A percentile compares a stretch with the other conserved stretches of the same genome.
These are phyloP conservation scores for Montipora foliosa DNA, from an alignment of 64 coral and sea anemone genomes.

Conservation along the genomic window DNA sequence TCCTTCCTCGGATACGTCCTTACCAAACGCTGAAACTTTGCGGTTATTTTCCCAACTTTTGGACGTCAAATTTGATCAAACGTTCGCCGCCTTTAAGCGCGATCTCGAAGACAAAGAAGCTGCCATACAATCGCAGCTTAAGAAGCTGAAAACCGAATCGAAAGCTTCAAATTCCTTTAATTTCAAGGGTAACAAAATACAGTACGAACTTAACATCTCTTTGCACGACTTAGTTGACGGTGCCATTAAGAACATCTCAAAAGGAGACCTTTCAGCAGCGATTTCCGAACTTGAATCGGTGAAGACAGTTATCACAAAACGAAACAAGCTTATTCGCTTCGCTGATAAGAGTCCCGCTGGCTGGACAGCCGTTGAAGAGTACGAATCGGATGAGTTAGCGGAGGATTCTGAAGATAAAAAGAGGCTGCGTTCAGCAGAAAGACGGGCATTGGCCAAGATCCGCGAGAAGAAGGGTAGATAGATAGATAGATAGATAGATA, in stretches of 20 bases:
- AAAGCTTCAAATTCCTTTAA: slow-evolving; percentile 63
- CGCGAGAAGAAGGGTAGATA: slow-evolving; percentile 43
- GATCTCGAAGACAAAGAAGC: slow-evolving; percentile 52
- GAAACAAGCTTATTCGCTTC: slow-evolving; percentile 62
- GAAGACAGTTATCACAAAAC: slow-evolving; percentile 43
- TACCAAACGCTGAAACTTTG: slow-evolving; percentile 57
- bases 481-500: no score
- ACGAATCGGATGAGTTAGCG: slow-evolving; percentile 61
- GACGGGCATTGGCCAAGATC: slow-evolving; percentile 57
- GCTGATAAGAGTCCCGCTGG: slow-evolving; percentile 65
- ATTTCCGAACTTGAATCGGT: slow-evolving; percentile 3
- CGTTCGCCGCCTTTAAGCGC: slow-evolving; percentile 45
- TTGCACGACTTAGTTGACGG: slow-evolving; percentile 17
- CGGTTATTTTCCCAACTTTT: slow-evolving; percentile 57
- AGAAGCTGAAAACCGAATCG: slow-evolving; percentile 65
- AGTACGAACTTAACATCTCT: slow-evolving; percentile 56
- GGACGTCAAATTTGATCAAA: slow-evolving; percentile 56
- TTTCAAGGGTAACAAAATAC: slow-evolving; percentile 73
- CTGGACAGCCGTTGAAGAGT: slow-evolving; percentile 60
- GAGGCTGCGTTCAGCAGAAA: slow-evolving; percentile 46
- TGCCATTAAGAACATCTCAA: slow-evolving; percentile 2
- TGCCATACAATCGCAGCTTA: slow-evolving; percentile 13
- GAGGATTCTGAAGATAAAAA: slow-evolving; percentile 67
- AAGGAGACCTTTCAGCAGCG: slow-evolving; percentile 29
- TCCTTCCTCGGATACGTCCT: slow-evolving; percentile 27